Percentiles rank a stretch among this genome's conserved stretches.
These are phyloP conservation scores for Phaetusa simplex DNA, from an alignment of 2,113 vertebrate genomes.

Conservation along the genomic window DNA sequence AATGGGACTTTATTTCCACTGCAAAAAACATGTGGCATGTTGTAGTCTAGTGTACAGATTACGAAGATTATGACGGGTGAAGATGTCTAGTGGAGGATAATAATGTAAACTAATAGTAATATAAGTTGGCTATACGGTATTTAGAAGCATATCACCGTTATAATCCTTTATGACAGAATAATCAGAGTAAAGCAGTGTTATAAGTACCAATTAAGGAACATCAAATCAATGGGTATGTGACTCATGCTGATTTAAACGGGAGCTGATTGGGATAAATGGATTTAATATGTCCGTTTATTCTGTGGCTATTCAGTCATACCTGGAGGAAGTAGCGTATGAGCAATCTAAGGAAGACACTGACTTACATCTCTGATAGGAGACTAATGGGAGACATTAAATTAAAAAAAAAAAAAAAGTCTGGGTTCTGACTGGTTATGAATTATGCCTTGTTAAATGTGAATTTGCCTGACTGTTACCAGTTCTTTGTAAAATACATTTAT, in stretches of 20 bases:
- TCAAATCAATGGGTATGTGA: conserved; percentile 69
- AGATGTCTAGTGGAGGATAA: conserved; percentile 11
- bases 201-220: conserved; percentile 76
- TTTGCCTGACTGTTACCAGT: not conserved
- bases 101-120: conserved; percentile 36
- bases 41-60: not conserved
- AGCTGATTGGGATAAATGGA: conserved; percentile 76
- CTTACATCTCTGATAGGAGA: conserved; percentile 66
- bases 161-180: conserved; percentile 66
- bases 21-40: not conserved
- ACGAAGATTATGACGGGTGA: conserved; percentile 7
- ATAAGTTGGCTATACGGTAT: conserved; percentile 40
- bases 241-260: conserved; percentile 69
- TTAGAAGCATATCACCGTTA: conserved; percentile 62
- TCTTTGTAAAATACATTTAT: not conserved
- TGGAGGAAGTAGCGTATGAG: conserved; percentile 62
- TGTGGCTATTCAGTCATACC: conserved; percentile 74
- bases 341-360: conserved; percentile 71
- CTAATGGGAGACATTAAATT: conserved; percentile 64
- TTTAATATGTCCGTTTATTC: conserved; percentile 75
- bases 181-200: conserved; percentile 71
- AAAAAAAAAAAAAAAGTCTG: not conserved
- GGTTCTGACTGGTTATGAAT: conserved; percentile 27
- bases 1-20: not conserved
- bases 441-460: conserved; percentile 32